Evolutionary conservation across 2,113 vertebrate genomes (phyloP), one percentile per base, ranked within the genome.

Genomic region (Diadophis punctatus): DNA sequence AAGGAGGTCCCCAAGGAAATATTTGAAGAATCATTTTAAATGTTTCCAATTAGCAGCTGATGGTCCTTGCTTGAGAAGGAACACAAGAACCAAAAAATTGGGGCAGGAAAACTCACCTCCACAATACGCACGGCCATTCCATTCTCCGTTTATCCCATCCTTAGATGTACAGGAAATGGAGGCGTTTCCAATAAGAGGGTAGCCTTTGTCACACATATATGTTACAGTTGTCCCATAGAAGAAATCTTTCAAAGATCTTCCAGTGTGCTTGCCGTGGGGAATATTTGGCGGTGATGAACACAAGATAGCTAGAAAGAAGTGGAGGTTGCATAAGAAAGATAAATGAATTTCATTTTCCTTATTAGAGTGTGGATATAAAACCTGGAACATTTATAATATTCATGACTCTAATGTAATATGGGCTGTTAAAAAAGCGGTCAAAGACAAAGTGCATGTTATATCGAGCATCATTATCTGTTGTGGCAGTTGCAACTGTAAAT

Each of bases 81-180:
- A 56, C n/a, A 14, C n/a, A 11, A 56, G 34, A 56, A 56, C 14
- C 34, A n/a, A 23, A 87, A 49, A 1, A 52, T 14, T 30, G 8
- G 51, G 1, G 5, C 9, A 53, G 53, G 90, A 87, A 43, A 55
- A 25, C 58, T 22, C 30, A 93, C 92, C 90, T 91, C 92, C 86
- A 74, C 96, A 97, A 84, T 96, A 96, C 20, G 90, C 93, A 48
- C 39, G 93, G 16, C 92, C 90, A 87, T 94, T 96, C 96, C 96
- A 97, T 56, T 92, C 92, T 10, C 97, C 97, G 11, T 91, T 95
- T 2, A 0, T 0, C 48, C 96, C 95, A 0, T 97, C 97, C 2
- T 1, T 51, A 60, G 93, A 97, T 93, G 96, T 98, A 60, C 97
- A 97, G 93, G 96, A 48, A 91, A 97, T 93, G 92, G 95, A 96